Evolutionary conservation across 2,113 vertebrate genomes (phyloP), one percentile per base, ranked within the genome.

Genomic region (Mugil cephalus): DNA sequence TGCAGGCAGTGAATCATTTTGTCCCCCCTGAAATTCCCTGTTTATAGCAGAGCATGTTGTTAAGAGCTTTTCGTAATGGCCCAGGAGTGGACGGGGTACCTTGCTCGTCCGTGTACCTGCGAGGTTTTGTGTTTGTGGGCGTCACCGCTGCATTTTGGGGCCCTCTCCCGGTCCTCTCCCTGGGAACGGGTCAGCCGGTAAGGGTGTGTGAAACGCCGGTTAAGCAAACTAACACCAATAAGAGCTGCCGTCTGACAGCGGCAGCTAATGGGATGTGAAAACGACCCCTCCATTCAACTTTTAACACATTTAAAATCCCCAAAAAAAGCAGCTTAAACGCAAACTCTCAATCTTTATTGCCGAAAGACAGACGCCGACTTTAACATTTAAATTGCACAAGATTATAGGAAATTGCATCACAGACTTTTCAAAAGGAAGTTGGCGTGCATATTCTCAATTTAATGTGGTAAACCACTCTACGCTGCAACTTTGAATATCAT

Each of bases 381-480:
- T 64, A 48, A 66, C 68, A 45, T 79, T 82, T 53, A 39, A 56
- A 47, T 81, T 82, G 72, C 71, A 74, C 73, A 85, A 83, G 39
- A 38, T 35, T 39, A 8, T 8, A 73, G 74, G 79, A 85, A 83
- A 47, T 88, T 86, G 87, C 77, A 60, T 82, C 51, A 86, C 7
- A 14, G 4, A 11, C 4, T 15, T 34, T 69, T 77, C 10, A 54
- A 39, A 17, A 52, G 79, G 69, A 86, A 78, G 59, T 52, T 5
- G 19, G 36, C 10, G 1, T 62, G 56, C 47, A 50, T 30, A 56
- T 34, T 46, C 15, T 75, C 1, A 35, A 69, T 80, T 36, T 59
- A 59, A 77, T 64, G 82, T 50, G 79, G 82, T 86, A 30, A 86
- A 83, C 78, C 80, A 39, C 80, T 64, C 39, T n/a, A 51, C 62